A percentile compares a stretch with the other conserved stretches of the same genome.
Evolutionary conservation across 2,797 vertebrate genomes (phyloP).

Genomic region (Myripristis jacobus): DNA sequence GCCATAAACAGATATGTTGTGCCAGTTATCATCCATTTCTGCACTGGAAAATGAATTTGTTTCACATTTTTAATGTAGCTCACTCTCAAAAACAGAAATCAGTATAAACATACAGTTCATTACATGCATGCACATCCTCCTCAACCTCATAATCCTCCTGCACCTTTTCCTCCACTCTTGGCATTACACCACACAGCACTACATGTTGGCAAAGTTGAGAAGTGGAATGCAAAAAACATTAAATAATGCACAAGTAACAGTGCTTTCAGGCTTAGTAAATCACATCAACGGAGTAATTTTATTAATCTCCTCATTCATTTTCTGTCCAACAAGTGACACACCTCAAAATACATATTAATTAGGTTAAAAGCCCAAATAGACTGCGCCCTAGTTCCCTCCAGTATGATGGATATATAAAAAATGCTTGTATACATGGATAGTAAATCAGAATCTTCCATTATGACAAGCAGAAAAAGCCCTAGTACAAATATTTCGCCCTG

Average conservation of each 20-base stretch:
- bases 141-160: neutral
- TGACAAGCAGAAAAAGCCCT: conserved; percentile 26
- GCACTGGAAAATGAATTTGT: too few species aligned
- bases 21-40: too few species aligned
- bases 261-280: conserved; percentile 40
- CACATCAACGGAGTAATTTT: conserved; percentile 40
- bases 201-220: too few species aligned
- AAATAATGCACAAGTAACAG: conserved; percentile 25
- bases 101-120: too few species aligned
- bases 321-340: conserved; percentile 41
- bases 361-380: conserved; percentile 51
- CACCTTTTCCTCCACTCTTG: neutral
- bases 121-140: too few species aligned
- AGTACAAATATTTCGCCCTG: conserved; percentile 18
- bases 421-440: neutral
- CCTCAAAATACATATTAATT: conserved; percentile 62
- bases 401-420: conserved; percentile 12
- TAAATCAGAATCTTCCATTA: conserved; percentile 29
- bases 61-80: too few species aligned
- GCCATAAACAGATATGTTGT: too few species aligned
- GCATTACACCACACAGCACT: conserved; percentile 2
- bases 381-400: neutral
- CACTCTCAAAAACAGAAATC: too few species aligned
- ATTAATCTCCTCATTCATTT: conserved; percentile 60
- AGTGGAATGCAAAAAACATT: conserved; percentile 12